Base-by-base conservation (phyloP, 2,113 vertebrate genomes). In the Hystrix brachyura region DNA sequence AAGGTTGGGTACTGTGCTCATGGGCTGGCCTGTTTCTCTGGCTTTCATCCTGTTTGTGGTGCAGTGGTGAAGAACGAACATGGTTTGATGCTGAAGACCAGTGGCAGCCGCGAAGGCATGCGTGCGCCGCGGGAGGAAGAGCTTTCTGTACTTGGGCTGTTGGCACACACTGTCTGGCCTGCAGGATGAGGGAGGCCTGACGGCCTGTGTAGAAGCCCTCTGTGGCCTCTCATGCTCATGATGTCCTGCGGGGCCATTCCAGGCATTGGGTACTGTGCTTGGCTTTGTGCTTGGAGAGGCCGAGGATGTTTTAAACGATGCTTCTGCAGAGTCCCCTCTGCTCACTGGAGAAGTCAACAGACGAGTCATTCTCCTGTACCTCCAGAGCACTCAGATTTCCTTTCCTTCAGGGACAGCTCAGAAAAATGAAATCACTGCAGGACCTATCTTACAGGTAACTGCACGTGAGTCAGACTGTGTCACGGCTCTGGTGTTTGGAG, bases 91-190 rank as follows among this genome's bases (percentile, higher is more conserved):
- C 43, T 43, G 64, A 29, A 51, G 48, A 32, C 21, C 3, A 19
- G 2, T 3, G 46, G 38, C 5, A 11, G 14, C 83, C 46, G 15
- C 3, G 13, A 9, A n/a, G 67, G 14, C 8, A 3, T 1, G 0
- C 5, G 10, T 0, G 5, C 4, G 60, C 43, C 17, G 0, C 1
- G 2, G 13, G 51, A 0, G 9, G 53, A n/a, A 69, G n/a, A 8
- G 15, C n/a, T 0, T 14, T 57, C 27, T 9, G 8, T 21, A 1
- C 32, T 5, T 11, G 76, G 69, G 85, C 23, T 34, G 1, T 2
- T 1, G 82, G 76, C 4, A 1, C 17, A 5, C 0, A 0, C 34
- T 13, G 62, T 25, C 25, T 0, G 0, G 17, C 59, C 32, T 8
- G 18, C 48, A n/a, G 57, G 83, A 11, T 15, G 7, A 14, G 15